These are phyloP conservation scores for Chionis minor DNA, from an alignment of 2,113 vertebrate species.

Conservation along the genomic window DNA sequence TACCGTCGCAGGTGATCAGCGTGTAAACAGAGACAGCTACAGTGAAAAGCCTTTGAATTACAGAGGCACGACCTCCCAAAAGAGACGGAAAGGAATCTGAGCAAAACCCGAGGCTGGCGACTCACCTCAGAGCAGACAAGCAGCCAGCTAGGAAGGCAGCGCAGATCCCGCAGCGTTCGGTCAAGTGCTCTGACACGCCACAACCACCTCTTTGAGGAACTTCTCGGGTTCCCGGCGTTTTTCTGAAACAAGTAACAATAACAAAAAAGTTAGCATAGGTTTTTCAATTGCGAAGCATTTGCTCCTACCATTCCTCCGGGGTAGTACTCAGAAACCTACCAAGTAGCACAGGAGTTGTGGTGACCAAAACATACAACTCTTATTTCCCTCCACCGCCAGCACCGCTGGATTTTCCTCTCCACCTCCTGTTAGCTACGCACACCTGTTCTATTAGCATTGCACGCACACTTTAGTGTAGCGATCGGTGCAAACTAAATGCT, in stretches of 20 bases:
- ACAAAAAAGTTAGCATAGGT: accelerated
- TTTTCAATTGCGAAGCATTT: neutral
- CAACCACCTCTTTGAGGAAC: neutral
- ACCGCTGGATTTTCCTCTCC: neutral
- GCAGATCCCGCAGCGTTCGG: accelerated
- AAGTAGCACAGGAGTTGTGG: accelerated
- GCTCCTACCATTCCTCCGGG: accelerated
- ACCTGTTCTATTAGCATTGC: neutral
- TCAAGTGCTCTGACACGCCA: neutral
- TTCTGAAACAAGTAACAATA: neutral
- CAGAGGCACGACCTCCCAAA: accelerated
- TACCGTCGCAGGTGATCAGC: neutral
- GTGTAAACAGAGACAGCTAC: neutral
- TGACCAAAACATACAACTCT: accelerated
- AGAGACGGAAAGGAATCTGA: neutral
- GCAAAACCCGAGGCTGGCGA: neutral
- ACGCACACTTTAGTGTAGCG: accelerated
- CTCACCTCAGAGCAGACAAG: neutral
- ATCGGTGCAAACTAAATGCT: neutral
- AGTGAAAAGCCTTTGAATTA: neutral
- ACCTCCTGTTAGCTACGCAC: no score
- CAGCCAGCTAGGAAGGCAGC: accelerated
- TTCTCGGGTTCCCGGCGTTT: neutral
- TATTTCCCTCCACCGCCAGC: neutral
- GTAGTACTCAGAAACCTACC: neutral